Evolutionary conservation across 2,797 vertebrate species (phyloP), one percentile per base, ranked within the genome.

Genomic region (Sandelia bainsii): DNA sequence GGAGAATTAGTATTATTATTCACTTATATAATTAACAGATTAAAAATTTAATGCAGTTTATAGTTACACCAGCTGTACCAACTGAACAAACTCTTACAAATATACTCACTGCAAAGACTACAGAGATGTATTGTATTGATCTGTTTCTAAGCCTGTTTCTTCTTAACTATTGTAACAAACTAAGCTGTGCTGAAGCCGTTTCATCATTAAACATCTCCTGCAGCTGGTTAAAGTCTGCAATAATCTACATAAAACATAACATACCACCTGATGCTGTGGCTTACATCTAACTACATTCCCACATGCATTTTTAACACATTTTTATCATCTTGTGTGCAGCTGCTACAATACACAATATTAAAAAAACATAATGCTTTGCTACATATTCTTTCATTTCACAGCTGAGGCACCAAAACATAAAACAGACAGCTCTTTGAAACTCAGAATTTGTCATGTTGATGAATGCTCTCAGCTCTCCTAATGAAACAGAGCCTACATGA

Each of bases 181-280:
- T 5, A 32, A 40, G 19, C 37, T 62, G 16, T 7, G 45, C 1
- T 29, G 50, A 40, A 27, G 50, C 25, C n/a, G 5, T 80, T 62
- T 29, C 58, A 56, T 79, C 60, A 79, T 48, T 29, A 39, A 68
- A 66, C 54, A 56, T 44, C 52, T 49, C 39, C 48, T 16, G 40
- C 59, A 51, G 51, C 65, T 59, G 40, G 59, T 57, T 37, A 45
- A 58, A 63, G 67, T 70, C 79, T n/a, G 71, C 56, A 76, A 78
- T 22, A 62, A 22, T n/a, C 23, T 29, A 59, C 62, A 60, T 32
- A 46, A 77, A 75, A 53, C 39, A 40, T 44, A 59, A 61, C 64
- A 72, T 22, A 45, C 29, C 50, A 66, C 53, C 65, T 51, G 39
- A 69, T 59, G 52, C 39, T 56, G 6, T 17, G 46, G 42, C 44